Conservation (phyloP, 2,797 vertebrate species). For the Stomatorhinus walkeri region DNA sequence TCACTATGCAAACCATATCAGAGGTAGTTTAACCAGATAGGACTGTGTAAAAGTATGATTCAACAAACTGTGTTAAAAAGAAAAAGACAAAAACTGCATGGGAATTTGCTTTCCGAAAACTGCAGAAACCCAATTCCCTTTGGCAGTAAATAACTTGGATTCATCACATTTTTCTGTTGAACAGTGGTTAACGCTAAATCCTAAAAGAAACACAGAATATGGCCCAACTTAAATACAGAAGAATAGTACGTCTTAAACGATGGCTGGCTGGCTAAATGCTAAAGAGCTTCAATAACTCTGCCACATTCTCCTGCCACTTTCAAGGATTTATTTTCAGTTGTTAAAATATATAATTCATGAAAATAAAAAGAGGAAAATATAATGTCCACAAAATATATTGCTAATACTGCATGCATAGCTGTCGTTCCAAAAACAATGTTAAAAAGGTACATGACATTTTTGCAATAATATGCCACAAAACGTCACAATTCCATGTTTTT, state of each 20-base stretch:
- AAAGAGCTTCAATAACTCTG: not conserved
- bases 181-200: not conserved
- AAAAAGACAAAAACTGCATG: not conserved
- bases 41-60: not conserved
- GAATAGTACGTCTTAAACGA: not conserved
- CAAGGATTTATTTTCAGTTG: not conserved
- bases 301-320: not conserved
- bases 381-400: not conserved
- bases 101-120: not conserved
- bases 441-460: not conserved
- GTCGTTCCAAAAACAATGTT: not conserved
- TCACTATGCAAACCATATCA: not conserved
- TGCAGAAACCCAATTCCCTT: not conserved
- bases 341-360: not conserved
- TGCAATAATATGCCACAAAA: not conserved
- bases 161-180: slow-evolving; percentile 4
- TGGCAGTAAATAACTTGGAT: not conserved
- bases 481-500: not conserved
- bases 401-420: not conserved
- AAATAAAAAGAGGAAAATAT: not conserved
- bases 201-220: not conserved
- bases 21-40: not conserved
- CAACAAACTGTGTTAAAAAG: not conserved
- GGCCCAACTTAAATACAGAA: not conserved
- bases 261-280: not conserved